Percentiles rank a stretch among this genome's conserved stretches.
Conservation (phyloP, 2,888 invertebrate species). For the Microctonus brassicae region DNA sequence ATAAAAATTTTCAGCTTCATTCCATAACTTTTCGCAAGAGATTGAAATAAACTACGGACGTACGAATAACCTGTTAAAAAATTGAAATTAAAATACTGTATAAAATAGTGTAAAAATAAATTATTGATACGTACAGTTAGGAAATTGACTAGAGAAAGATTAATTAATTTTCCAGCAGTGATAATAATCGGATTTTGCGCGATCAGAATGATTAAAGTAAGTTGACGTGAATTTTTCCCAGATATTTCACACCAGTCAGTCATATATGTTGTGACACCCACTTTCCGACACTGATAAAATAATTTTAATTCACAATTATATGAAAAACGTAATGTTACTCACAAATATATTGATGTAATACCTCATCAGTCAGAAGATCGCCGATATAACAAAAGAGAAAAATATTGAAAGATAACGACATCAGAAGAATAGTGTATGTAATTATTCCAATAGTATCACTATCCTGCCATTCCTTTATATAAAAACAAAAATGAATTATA, state of each 20-base stretch:
- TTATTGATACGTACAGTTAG: slow-evolving; percentile 49
- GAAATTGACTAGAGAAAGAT: slow-evolving; percentile 54
- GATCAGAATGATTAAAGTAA: slow-evolving; percentile 50
- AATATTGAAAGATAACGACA: slow-evolving; percentile 46
- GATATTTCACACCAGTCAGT: slow-evolving; percentile 55
- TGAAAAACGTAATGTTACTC: background rate
- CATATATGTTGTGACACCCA: slow-evolving; percentile 51
- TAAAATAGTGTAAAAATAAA: background rate
- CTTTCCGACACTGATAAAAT: slow-evolving; percentile 44
- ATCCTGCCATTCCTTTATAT: slow-evolving; percentile 37
- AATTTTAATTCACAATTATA: background rate
- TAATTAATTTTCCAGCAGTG: slow-evolving; percentile 54
- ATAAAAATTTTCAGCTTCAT: background rate
- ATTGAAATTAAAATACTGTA: background rate
- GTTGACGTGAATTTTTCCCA: slow-evolving; percentile 39
- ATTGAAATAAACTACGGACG: background rate
- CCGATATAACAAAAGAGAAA: slow-evolving; percentile 60
- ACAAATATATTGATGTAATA: slow-evolving; percentile 34
- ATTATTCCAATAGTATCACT: slow-evolving; percentile 38
- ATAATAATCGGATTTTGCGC: slow-evolving; percentile 49
- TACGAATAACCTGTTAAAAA: background rate
- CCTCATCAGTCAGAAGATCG: slow-evolving; percentile 56
- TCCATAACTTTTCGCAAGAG: background rate
- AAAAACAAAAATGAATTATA: slow-evolving; percentile 12
- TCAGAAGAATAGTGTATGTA: slow-evolving; percentile 36